phyloP scores from a whole-genome alignment of 2,113 vertebrate species.

The Salminus brasiliensis region DNA sequence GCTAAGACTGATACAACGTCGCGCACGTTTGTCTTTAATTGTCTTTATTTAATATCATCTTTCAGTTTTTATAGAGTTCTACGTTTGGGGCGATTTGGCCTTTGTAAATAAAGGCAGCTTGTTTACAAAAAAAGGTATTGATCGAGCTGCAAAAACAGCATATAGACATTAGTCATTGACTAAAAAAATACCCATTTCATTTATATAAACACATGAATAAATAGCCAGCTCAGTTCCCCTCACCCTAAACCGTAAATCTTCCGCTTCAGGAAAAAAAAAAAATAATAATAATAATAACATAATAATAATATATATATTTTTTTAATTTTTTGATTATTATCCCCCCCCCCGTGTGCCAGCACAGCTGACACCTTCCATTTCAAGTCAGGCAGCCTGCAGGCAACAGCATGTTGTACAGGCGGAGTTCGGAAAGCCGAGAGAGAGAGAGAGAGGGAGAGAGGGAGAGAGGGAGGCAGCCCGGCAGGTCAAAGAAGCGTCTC shows the following conservation, averaged over 20 bases:
- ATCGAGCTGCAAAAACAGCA: conserved; percentile 95
- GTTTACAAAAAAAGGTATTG: conserved; percentile 89
- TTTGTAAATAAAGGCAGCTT: conserved; percentile 96
- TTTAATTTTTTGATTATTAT: no score
- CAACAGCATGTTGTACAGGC: conserved; percentile 48
- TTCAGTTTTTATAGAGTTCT: conserved; percentile 52
- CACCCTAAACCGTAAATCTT: conserved; percentile 60
- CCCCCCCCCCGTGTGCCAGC: conserved; percentile 66
- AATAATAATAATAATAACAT: conserved; percentile 43
- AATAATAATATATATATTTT: no score
- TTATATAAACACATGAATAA: conserved; percentile 93
- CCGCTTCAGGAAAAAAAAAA: conserved; percentile 54
- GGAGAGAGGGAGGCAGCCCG: conserved; percentile 8
- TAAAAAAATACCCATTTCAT: conserved; percentile 92
- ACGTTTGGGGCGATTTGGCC: conserved; percentile 75
- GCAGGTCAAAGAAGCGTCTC: conserved; percentile 20
- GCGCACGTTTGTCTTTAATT: no score
- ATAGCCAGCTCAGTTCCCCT: conserved; percentile 77
- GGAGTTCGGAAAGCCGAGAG: conserved; percentile 16
- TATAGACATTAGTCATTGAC: conserved; percentile 98
- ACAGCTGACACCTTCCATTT: conserved; percentile 73
- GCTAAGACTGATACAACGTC: no score
- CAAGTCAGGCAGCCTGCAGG: conserved; percentile 76
- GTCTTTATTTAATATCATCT: neutral
- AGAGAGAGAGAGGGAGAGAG: conserved; percentile 10